Base-by-base conservation (phyloP, 2,888 invertebrate species). In the Parnassius mnemosyne region DNA sequence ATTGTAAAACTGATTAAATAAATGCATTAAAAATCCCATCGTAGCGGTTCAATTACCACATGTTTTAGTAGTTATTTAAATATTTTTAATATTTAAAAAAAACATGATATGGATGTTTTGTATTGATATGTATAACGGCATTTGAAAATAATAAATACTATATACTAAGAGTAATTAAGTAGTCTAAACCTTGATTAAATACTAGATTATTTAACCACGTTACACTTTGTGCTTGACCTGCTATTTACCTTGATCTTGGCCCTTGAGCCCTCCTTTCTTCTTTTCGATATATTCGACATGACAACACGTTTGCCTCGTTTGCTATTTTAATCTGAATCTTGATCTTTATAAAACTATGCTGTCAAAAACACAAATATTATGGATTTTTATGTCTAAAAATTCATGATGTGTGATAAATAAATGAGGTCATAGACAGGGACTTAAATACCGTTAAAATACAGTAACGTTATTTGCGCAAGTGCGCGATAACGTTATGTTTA, bases 201-300 rank as follows among this genome's bases (percentile, higher is more conserved):
- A 25, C 25, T 25, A 3, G 25, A 47, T 47, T 42, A 16, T 49
- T 53, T 58, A 64, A 72, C 74, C 76, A 79, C 77, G 77, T 73
- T 57, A 7, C 7, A 5, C 3, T 25, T 25, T 25, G 63, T 64
- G 54, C 50, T 59, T 66, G 65, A 82, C 80, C 79, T 82, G 81
- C 75, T 77, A 66, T 78, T 80, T 81, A 93, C 93, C 92, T 93
- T 93, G 73, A 93, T 89, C 81, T 90, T 92, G 77, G 87, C 75
- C 74, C 83, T 89, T 43, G 90, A 84, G 63, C 89, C 88, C 68
- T 92, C 90, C 71, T 84, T 90, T 77, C 84, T 89, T 71, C 92
- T 81, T 72, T 90, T 93, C n/a, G 92, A 92, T 79, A 92, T 84
- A 75, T 85, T 92, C 13, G 92, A 91, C 93, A 93, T 93, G 10